These are phyloP conservation scores for Siniperca knerii DNA, from an alignment of 2,113 vertebrate genomes.

Conservation along the genomic window DNA sequence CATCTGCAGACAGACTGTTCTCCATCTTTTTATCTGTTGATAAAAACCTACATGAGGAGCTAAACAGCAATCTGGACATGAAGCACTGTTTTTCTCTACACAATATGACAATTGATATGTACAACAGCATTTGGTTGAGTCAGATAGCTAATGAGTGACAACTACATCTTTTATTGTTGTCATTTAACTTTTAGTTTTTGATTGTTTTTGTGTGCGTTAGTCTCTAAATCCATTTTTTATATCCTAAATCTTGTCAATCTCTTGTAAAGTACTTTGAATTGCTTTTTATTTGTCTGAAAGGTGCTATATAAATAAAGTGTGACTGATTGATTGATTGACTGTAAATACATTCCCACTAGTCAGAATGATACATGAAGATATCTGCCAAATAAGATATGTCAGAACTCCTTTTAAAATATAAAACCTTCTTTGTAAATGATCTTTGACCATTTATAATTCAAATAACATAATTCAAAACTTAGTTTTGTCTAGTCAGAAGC, in stretches of 20 bases:
- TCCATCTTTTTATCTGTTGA: background rate
- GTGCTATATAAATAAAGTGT: too few relatives aligned
- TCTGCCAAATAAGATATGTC: background rate
- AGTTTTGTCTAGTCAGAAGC: background rate
- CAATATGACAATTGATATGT: background rate
- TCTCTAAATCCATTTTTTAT: too few relatives aligned
- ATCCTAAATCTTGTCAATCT: too few relatives aligned
- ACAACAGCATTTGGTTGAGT: background rate
- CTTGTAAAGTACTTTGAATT: too few relatives aligned
- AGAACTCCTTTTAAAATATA: background rate
- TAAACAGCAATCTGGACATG: background rate
- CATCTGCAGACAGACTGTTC: constrained; percentile 21
- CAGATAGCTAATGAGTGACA: background rate
- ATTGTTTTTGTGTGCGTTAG: too few relatives aligned
- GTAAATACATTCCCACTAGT: background rate
- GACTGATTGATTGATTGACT: background rate
- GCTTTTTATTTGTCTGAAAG: too few relatives aligned
- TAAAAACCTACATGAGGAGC: background rate
- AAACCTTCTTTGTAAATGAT: background rate
- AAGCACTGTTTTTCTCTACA: background rate
- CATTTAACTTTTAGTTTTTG: too few relatives aligned
- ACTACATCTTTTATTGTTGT: too few relatives aligned
- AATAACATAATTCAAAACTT: background rate
- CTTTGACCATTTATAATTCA: background rate
- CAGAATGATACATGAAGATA: background rate